Base-by-base conservation (phyloP, 1,140 invertebrate genomes). In the Sinonovacula constricta region DNA sequence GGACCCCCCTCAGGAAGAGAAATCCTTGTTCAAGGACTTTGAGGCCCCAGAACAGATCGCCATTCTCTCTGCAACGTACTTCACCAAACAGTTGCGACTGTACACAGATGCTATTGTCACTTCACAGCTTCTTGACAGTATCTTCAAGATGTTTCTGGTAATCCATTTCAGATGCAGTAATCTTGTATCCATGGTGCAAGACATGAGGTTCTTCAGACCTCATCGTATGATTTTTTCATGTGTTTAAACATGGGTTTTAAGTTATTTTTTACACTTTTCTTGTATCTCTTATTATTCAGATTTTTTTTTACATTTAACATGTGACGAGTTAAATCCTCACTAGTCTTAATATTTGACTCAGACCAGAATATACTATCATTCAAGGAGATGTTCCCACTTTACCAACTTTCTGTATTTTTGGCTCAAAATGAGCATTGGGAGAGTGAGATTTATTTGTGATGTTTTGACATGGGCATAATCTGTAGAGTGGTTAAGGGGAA, bases 71-170 rank as follows among this genome's bases (percentile, higher is more conserved):
- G 72, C 82, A n/a, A 82, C 80, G 49, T 79, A 79, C 33, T 66
- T 85, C 24, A 39, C 72, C 7, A 68, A 78, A 62, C 82, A 85
- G 53, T 56, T 85, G n/a, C 51, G 72, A n/a, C 49, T 83, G 60
- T 81, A 80, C 67, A 85, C 84, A 30, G 84, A 83, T 59, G 80
- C 81, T 1, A 74, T 56, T 3, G 57, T 83, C 14, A 76, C 78
- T 12, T 24, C 57, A 0, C 68, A 81, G n/a, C 45, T 83, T 15
- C 60, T 81, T 0, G 82, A 85, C 33, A 31, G 77, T 49, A 72
- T 85, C 24, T 83, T 82, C 54, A 75, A 26, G 54, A 31, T 81
- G 22, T 82, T 83, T 65, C 56, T 69, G 80, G 84, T 85, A 72
- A 68, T n/a, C n/a, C n/a, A n/a, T n/a, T n/a, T n/a, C n/a, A n/a